Percentiles rank a stretch among this genome's conserved stretches.
Evolutionary conservation across 1,140 invertebrate species (phyloP).

Genomic region (Pseudoatta argentina): DNA sequence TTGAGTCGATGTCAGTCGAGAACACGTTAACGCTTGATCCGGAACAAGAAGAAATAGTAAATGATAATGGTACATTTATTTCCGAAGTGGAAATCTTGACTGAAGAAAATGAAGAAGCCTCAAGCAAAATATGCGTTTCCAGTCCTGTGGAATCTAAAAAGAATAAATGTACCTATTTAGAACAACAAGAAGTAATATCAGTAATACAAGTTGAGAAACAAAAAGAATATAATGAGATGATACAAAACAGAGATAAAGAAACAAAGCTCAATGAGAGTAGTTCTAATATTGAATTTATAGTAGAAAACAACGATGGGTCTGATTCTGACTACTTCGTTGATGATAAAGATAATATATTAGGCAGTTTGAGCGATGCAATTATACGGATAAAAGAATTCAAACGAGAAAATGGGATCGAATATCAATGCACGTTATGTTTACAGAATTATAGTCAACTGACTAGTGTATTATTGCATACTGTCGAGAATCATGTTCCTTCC

Average conservation of each 20-base stretch:
- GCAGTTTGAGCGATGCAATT: conserved; percentile 83
- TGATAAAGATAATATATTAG: conserved; percentile 77
- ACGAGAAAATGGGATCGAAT: conserved; percentile 75
- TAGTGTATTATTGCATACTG: conserved; percentile 77
- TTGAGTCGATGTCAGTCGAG: conserved; percentile 19
- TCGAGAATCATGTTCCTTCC: conserved; percentile 82
- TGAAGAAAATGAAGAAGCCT: conserved; percentile 2
- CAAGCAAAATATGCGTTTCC: not conserved
- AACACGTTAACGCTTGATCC: not conserved
- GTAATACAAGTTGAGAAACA: not conserved
- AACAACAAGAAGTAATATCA: not conserved
- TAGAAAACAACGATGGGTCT: conserved; percentile 61
- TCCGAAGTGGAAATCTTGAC: not conserved
- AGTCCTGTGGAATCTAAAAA: not conserved
- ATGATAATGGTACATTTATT: not conserved
- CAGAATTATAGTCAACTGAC: conserved; percentile 81
- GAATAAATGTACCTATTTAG: not conserved
- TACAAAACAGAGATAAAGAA: conserved; percentile 21
- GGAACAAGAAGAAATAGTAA: conserved; percentile 34
- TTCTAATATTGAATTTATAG: conserved; percentile 6
- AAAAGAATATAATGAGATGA: not conserved
- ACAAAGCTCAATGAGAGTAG: not conserved
- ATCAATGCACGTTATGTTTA: conserved; percentile 83
- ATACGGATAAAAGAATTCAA: conserved; percentile 84
- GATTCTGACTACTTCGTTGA: conserved; percentile 72